phyloP scores from a whole-genome alignment of 2,797 vertebrate species.

The Cygnus olor region DNA sequence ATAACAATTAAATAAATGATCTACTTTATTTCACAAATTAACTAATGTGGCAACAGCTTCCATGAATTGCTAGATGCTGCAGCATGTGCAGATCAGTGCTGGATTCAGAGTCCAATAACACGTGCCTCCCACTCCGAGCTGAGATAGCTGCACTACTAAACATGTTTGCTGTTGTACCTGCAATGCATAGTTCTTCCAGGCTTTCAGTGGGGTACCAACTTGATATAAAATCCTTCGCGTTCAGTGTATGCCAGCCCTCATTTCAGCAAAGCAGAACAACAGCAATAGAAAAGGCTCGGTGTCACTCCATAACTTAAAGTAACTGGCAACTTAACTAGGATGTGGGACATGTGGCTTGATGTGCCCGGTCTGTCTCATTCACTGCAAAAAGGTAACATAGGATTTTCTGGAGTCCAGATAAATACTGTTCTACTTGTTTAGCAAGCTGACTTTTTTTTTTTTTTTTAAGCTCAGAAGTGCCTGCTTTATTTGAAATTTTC shows the following conservation, averaged over 20 bases:
- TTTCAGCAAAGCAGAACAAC: neutral
- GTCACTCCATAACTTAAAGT: neutral
- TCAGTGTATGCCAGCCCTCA: neutral
- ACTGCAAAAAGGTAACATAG: neutral
- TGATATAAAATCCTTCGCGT: neutral
- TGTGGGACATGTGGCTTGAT: neutral
- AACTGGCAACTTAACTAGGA: neutral
- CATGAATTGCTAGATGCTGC: neutral
- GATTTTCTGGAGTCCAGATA: neutral
- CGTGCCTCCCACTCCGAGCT: neutral
- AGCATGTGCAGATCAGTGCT: neutral
- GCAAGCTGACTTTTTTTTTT: neutral
- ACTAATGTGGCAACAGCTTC: neutral
- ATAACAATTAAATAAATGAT: neutral
- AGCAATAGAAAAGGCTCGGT: neutral
- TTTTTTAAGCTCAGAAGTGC: neutral
- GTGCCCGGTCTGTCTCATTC: neutral
- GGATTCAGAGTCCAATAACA: neutral
- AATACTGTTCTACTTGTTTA: neutral
- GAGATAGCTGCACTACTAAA: neutral
- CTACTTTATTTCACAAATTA: neutral
- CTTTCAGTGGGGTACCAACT: neutral
- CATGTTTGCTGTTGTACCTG: neutral
- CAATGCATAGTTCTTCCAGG: neutral
- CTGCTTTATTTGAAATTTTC: neutral